Evolutionary conservation across 2,113 vertebrate genomes (phyloP).

Genomic region (Macaca nemestrina): DNA sequence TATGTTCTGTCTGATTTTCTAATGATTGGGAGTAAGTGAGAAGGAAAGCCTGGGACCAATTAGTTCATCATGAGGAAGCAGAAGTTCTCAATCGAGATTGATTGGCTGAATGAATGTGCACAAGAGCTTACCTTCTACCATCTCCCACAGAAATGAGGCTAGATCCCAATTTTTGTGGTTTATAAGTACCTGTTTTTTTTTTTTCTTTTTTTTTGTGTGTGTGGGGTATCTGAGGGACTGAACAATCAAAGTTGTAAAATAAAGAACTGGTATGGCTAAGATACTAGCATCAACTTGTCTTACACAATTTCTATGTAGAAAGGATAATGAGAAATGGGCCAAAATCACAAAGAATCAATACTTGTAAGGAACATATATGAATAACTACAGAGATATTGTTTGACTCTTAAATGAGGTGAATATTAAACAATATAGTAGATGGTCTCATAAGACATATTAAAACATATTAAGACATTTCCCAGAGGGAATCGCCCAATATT

Average conservation of each 20-base stretch:
- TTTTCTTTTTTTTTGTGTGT: background rate
- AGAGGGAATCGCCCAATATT: background rate
- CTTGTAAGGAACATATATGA: background rate
- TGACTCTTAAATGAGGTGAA: background rate
- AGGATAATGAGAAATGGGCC: background rate
- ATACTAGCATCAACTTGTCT: background rate
- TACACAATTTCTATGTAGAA: background rate
- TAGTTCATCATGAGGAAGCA: background rate
- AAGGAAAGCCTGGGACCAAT: background rate
- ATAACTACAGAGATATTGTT: background rate
- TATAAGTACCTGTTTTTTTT: rapidly evolving
- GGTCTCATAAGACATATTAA: background rate
- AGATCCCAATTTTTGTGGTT: background rate
- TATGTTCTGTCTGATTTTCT: background rate
- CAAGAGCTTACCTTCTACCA: background rate
- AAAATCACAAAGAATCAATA: background rate
- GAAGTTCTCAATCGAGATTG: background rate
- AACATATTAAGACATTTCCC: background rate
- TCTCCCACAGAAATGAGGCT: background rate
- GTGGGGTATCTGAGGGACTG: background rate
- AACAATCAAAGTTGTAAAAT: background rate
- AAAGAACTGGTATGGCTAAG: background rate
- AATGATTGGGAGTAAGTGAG: background rate
- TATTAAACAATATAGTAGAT: background rate
- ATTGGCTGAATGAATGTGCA: background rate